A percentile compares a stretch with the other conserved stretches of the same genome.
These are phyloP conservation scores for Candidula unifasciata DNA, from an alignment of 2,888 invertebrate species.

Conservation along the genomic window DNA sequence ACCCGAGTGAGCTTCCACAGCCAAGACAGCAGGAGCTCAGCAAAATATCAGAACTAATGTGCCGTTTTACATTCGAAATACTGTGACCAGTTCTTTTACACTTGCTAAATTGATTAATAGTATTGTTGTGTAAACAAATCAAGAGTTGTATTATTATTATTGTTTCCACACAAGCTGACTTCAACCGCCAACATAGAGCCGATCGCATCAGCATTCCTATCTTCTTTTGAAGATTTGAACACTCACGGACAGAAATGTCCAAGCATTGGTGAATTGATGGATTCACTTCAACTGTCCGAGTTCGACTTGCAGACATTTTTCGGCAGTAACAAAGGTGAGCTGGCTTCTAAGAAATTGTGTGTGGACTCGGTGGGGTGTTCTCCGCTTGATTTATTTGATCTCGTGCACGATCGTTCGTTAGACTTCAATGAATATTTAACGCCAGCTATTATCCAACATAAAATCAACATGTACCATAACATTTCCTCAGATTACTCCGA, in stretches of 20 bases:
- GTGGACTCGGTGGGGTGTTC: slow-evolving; percentile 52
- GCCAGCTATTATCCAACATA: slow-evolving; percentile 22
- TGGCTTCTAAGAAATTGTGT: slow-evolving; percentile 49
- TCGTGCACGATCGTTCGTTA: slow-evolving; percentile 36
- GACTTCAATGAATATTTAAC: slow-evolving; percentile 44
- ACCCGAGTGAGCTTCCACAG: slow-evolving; percentile 6
- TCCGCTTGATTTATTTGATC: slow-evolving; percentile 39
- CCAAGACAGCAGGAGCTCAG: neutral
- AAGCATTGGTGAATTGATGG: slow-evolving; percentile 57
- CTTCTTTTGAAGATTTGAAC: slow-evolving; percentile 51
- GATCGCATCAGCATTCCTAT: slow-evolving; percentile 48
- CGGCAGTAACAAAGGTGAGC: slow-evolving; percentile 56
- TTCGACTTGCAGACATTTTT: slow-evolving; percentile 55
- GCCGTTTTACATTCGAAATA: neutral
- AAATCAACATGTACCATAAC: slow-evolving; percentile 45
- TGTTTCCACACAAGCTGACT: neutral
- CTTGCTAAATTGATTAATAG: neutral
- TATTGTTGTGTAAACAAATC: neutral
- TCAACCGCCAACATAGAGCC: slow-evolving; percentile 57
- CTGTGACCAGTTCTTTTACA: neutral
- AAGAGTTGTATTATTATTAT: neutral
- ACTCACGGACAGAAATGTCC: slow-evolving; percentile 54
- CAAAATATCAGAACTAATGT: neutral
- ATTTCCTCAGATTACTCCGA: slow-evolving; percentile 49
- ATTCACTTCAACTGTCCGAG: slow-evolving; percentile 56